Conservation (phyloP, 2,797 vertebrate species). For the Rhinophrynus dorsalis region DNA sequence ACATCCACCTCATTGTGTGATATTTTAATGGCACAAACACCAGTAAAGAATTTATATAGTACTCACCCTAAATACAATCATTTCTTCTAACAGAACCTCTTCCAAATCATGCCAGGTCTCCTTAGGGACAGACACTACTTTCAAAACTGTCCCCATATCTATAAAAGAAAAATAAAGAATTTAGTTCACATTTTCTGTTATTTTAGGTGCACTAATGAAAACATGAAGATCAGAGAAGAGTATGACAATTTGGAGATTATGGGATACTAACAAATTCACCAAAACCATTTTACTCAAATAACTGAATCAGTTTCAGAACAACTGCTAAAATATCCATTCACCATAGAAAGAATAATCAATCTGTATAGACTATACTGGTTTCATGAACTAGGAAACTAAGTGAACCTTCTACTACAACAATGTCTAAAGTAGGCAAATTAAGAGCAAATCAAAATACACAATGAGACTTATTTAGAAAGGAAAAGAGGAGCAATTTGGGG, state of each 20-base stretch:
- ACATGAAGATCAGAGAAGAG: too few species aligned
- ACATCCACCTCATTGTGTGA: too few species aligned
- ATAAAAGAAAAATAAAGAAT: constrained; percentile 41
- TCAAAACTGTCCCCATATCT: constrained; percentile 94
- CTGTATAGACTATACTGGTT: too few species aligned
- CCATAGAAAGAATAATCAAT: background rate
- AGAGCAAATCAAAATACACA: too few species aligned
- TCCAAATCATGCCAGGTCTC: constrained; percentile 97
- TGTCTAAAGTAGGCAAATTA: too few species aligned
- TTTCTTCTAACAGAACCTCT: constrained; percentile 96
- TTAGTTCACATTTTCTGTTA: constrained; percentile 13
- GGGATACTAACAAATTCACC: background rate
- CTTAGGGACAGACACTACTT: constrained; percentile 95
- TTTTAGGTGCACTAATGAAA: constrained; percentile 10
- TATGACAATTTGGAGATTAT: background rate
- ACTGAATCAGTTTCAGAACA: too few species aligned
- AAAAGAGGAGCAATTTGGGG: too few species aligned
- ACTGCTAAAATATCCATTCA: too few species aligned
- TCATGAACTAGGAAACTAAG: too few species aligned
- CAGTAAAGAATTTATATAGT: background rate
- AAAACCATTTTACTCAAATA: background rate
- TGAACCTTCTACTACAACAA: too few species aligned
- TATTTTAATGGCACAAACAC: too few species aligned
- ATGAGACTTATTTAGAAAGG: too few species aligned
- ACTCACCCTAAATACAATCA: constrained; percentile 93